A percentile compares a stretch with the other conserved stretches of the same genome.
phyloP scores from a whole-genome alignment of 2,113 vertebrate genomes.

The Hippocampus guttulatus region DNA sequence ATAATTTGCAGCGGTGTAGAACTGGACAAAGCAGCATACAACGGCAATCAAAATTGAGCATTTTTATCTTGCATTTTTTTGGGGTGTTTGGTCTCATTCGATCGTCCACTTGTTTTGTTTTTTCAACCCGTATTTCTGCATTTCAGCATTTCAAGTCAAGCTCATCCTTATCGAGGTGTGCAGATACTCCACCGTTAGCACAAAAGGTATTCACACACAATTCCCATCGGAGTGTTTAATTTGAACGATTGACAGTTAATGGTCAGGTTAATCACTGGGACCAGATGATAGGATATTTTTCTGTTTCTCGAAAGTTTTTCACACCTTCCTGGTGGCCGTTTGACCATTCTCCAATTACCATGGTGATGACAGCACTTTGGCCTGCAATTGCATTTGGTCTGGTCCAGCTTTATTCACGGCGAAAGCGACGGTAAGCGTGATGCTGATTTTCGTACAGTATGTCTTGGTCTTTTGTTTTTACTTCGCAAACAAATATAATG shows the following conservation, averaged over 20 bases:
- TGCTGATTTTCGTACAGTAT: background rate
- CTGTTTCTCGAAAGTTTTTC: constrained; percentile 57
- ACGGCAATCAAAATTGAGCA: too few relatives aligned
- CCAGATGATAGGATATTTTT: background rate
- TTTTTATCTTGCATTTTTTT: background rate
- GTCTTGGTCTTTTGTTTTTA: background rate
- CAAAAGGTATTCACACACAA: constrained; percentile 32
- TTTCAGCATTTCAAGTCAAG: constrained; percentile 40
- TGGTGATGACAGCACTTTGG: constrained; percentile 81
- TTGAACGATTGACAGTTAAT: background rate
- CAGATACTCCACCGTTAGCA: constrained; percentile 14
- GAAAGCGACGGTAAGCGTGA: constrained; percentile 78
- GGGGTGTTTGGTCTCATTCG: background rate
- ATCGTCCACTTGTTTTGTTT: background rate
- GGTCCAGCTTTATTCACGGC: constrained; percentile 82
- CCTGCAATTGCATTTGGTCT: constrained; percentile 87
- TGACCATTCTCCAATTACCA: constrained; percentile 76
- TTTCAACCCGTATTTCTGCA: background rate
- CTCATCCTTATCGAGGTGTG: constrained; percentile 32
- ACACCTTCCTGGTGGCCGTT: constrained; percentile 87
- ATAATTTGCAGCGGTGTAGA: too few relatives aligned
- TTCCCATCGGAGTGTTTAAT: background rate
- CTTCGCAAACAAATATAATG: constrained; percentile 1
- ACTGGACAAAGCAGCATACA: too few relatives aligned
- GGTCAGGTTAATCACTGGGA: background rate